Evolutionary conservation across 2,113 vertebrate species (phyloP), one percentile per base, ranked within the genome.

Genomic region (Rana temporaria): DNA sequence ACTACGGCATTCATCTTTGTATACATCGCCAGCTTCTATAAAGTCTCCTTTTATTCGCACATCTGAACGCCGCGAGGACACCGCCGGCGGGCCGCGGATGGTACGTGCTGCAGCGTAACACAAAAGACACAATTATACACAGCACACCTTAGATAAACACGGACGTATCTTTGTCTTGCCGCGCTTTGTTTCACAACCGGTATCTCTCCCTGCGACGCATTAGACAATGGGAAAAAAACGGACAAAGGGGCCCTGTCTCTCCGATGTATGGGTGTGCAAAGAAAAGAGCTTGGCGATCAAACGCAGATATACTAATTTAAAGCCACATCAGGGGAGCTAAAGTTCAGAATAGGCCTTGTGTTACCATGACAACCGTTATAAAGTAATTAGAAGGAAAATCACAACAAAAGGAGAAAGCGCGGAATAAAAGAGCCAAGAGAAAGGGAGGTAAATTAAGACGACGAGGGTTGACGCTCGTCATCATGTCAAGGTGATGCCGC

Each of bases 331-430:
- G 68, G 69, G 60, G 79, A 81, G 38, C 69, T 24, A 59, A 67
- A 66, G 52, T 67, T 74, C 48, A 20, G 17, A 56, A 56, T 57
- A 57, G 70, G 48, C 34, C 48, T 57, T 6, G 60, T 18, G 70
- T 82, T 74, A 67, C 80, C 62, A 75, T 82, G 80, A 53, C 70
- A 57, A 82, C 80, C 57, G 70, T 73, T 74, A 82, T 30, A 75
- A 52, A 56, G 70, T 82, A 74, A 82, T 82, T 82, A 66, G 80
- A 59, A 73, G 66, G 30, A 57, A 82, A 42, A 32, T 38, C 70
- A 65, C 62, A 65, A 74, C 70, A 74, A 82, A 82, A 74, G 80
- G 55, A 68, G 78, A 70, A 9, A 17, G 34, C 56, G 57, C 55
- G 18, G 67, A 80, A 69, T 70, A 70, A 80, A 57, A 26, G 78